A percentile compares a stretch with the other conserved stretches of the same genome.
These are phyloP conservation scores for Monomorium pharaonis DNA, from an alignment of 1,140 invertebrate species.

Conservation along the genomic window DNA sequence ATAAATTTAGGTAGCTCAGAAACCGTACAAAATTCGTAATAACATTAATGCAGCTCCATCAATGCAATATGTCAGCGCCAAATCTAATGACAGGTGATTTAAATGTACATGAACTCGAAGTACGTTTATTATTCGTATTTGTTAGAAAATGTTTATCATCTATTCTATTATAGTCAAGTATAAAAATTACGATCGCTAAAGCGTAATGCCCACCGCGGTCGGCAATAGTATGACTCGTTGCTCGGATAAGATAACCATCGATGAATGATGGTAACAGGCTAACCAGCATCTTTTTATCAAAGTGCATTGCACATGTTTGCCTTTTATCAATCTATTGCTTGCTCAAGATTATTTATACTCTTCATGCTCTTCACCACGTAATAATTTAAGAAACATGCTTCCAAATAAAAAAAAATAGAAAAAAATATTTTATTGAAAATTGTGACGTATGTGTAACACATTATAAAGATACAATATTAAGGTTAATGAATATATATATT, in stretches of 20 bases:
- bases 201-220: neutral
- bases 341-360: neutral
- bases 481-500: neutral
- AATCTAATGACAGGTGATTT: slow-evolving; percentile 6
- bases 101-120: neutral
- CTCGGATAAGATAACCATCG: slow-evolving; percentile 34
- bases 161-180: neutral
- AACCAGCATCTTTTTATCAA: neutral
- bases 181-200: neutral
- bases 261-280: neutral
- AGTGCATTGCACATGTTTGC: neutral
- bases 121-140: neutral
- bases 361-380: neutral
- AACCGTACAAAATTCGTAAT: slow-evolving; percentile 77
- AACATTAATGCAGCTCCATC: slow-evolving; percentile 70
- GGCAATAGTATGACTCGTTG: neutral
- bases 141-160: neutral
- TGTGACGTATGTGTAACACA: neutral
- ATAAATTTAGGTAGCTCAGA: slow-evolving; percentile 77
- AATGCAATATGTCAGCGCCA: slow-evolving; percentile 8
- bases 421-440: neutral
- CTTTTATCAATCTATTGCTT: neutral
- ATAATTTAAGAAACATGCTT: neutral
- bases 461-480: neutral
- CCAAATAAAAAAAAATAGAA: neutral